Percentiles rank a stretch among this genome's conserved stretches.
phyloP scores from a whole-genome alignment of 2,113 vertebrate species.

The Leucopsar rothschildi region DNA sequence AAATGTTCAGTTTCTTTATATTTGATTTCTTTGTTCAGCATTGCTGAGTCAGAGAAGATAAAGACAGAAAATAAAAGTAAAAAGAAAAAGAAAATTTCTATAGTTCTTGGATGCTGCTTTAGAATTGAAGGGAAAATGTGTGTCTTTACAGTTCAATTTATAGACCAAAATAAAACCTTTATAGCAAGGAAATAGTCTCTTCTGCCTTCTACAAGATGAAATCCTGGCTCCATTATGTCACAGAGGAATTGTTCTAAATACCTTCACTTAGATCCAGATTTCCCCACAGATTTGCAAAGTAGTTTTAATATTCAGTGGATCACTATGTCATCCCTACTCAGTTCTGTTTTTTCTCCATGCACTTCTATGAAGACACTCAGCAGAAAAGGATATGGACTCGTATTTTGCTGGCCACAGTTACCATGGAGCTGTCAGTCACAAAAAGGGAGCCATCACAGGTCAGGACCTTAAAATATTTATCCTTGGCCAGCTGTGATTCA shows the following conservation, averaged over 20 bases:
- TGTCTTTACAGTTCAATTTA: not conserved
- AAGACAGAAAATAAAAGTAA: not conserved
- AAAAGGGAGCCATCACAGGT: not conserved
- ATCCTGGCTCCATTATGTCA: not conserved
- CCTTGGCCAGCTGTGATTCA: not conserved
- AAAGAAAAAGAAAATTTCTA: not conserved
- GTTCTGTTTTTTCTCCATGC: not conserved
- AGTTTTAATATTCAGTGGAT: not conserved
- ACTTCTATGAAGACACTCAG: not conserved
- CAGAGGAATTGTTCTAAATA: not conserved
- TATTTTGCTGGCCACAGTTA: not conserved
- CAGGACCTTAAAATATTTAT: not conserved
- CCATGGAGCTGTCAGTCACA: not conserved
- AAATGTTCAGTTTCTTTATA: not conserved
- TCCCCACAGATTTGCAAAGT: not conserved
- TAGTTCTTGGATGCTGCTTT: not conserved
- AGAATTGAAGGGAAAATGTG: not conserved
- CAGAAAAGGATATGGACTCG: not conserved
- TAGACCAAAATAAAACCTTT: not conserved
- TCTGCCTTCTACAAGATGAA: not conserved
- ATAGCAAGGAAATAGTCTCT: not conserved
- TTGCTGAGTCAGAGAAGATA: not conserved
- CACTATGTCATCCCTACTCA: not conserved
- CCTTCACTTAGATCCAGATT: not conserved
- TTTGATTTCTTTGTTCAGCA: not conserved